Evolutionary conservation across 2,888 invertebrate genomes (phyloP).

Genomic region (Chironomus riparius): DNA sequence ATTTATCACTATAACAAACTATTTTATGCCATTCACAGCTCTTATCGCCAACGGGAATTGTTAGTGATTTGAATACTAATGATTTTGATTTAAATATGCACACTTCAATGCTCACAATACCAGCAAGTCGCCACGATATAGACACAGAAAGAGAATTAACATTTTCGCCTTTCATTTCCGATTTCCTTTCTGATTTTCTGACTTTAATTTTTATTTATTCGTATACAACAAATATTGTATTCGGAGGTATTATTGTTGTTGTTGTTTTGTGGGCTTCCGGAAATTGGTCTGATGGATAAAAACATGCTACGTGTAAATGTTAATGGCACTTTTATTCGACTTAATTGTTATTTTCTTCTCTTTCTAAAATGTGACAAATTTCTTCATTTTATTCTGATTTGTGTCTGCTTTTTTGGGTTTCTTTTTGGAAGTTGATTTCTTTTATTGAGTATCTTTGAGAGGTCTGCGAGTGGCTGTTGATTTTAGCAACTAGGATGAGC

Average conservation of each 20-base stretch:
- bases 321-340: background rate
- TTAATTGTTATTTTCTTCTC: background rate
- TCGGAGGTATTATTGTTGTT: background rate
- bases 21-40: too few relatives aligned
- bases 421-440: background rate
- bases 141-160: background rate
- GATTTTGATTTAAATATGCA: background rate
- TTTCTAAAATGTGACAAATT: background rate
- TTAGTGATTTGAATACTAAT: slow-evolving; percentile 6
- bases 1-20: too few relatives aligned
- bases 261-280: slow-evolving; percentile 1
- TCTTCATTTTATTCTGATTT: background rate
- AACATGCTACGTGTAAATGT: background rate
- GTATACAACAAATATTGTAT: too few relatives aligned
- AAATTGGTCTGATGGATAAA: background rate
- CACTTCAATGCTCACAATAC: background rate
- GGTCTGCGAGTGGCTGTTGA: too few relatives aligned
- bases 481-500: too few relatives aligned
- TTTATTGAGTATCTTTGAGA: background rate
- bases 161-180: slow-evolving; percentile 9
- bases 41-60: background rate
- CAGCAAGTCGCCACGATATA: background rate
- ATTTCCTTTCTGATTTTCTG: slow-evolving; percentile 5
- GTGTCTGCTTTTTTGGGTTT: background rate
- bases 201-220: background rate